phyloP scores from a whole-genome alignment of 2,888 invertebrate species.

The Tachina grossa region DNA sequence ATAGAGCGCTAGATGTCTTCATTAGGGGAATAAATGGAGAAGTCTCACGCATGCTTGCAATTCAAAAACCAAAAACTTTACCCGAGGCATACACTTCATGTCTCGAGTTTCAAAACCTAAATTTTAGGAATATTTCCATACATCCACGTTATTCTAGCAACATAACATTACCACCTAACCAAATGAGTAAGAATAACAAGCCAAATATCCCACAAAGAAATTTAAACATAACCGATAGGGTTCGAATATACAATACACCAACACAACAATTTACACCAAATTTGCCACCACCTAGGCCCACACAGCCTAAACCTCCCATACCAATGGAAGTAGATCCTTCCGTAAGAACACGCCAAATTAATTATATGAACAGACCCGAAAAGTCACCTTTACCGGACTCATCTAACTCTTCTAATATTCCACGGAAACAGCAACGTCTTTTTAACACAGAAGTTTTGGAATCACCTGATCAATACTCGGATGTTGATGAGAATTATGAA shows the following conservation, averaged over 20 bases:
- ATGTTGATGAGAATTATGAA: too few relatives aligned
- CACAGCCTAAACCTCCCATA: slow-evolving; percentile 9
- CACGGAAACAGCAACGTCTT: slow-evolving; percentile 3
- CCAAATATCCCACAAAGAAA: too few relatives aligned
- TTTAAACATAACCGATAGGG: too few relatives aligned
- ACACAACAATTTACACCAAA: too few relatives aligned
- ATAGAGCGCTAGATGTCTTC: slow-evolving; percentile 22
- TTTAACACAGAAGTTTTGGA: background rate
- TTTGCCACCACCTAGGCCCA: background rate
- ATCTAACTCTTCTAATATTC: background rate
- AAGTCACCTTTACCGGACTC: background rate
- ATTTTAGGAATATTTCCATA: background rate
- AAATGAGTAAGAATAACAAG: too few relatives aligned
- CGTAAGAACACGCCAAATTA: background rate
- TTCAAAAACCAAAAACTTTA: too few relatives aligned
- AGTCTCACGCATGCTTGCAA: too few relatives aligned
- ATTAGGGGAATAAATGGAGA: background rate
- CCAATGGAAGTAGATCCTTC: slow-evolving; percentile 35
- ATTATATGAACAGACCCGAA: slow-evolving; percentile 35
- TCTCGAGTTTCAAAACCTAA: too few relatives aligned
- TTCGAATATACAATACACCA: too few relatives aligned
- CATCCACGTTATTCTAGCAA: background rate
- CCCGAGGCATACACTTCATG: too few relatives aligned
- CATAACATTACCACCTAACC: background rate
- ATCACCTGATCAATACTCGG: too few relatives aligned